Evolutionary conservation across 1,140 invertebrate species (phyloP).

Genomic region (Panulirus ornatus): DNA sequence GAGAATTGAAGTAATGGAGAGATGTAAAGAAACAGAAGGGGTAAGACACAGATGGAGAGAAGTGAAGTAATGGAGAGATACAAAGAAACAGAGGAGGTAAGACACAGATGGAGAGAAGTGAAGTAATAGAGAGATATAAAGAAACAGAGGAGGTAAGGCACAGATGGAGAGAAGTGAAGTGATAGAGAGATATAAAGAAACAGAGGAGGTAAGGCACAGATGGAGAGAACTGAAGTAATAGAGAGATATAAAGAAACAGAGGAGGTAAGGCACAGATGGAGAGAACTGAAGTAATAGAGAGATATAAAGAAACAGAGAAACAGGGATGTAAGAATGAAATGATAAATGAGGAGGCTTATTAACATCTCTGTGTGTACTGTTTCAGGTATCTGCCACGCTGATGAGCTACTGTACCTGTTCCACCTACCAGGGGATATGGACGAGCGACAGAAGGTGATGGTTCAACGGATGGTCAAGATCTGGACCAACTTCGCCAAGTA

Average conservation of each 20-base stretch:
- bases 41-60: too few species aligned
- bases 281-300: not conserved
- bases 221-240: not conserved
- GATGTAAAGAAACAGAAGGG: too few species aligned
- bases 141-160: conserved; percentile 22
- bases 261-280: not conserved
- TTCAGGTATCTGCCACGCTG: conserved; percentile 58
- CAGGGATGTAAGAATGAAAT: not conserved
- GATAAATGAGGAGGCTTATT: not conserved
- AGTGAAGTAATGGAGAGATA: not conserved
- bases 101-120: not conserved
- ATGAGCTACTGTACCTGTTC: conserved; percentile 72
- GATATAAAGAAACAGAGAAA: not conserved
- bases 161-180: conserved; percentile 33
- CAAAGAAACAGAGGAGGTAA: conserved; percentile 18
- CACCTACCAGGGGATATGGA: conserved; percentile 45
- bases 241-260: not conserved
- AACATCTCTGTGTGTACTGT: not conserved
- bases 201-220: not conserved
- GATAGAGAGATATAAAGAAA: not conserved
- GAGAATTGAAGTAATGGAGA: not conserved
- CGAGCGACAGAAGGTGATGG: conserved; percentile 52
- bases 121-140: not conserved
- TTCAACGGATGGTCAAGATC: conserved; percentile 35
- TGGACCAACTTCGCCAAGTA: conserved; percentile 73